phyloP scores from a whole-genome alignment of 2,888 invertebrate species.

The Notodonta dromedarius region DNA sequence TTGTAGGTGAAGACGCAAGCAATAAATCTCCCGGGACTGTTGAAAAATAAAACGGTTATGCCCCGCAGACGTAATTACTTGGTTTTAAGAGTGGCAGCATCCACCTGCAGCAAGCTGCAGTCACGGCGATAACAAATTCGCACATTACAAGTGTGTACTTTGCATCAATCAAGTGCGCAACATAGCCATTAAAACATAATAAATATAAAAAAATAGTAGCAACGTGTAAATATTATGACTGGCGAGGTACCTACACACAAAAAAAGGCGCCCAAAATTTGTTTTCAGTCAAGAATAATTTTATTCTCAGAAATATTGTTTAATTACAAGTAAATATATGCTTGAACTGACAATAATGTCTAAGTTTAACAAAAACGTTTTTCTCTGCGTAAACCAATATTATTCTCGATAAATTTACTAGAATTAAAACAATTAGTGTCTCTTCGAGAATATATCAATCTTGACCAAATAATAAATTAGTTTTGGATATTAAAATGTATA shows the following conservation, averaged over 20 bases:
- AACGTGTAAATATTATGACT: conserved; percentile 18
- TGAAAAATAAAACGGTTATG: conserved; percentile 14
- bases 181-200: conserved; percentile 44
- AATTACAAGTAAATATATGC: too few species aligned
- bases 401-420: too few species aligned
- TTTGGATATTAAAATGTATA: too few species aligned
- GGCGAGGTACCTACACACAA: background rate
- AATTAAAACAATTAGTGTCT: too few species aligned
- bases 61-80: conserved; percentile 22
- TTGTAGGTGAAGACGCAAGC: conserved; percentile 12
- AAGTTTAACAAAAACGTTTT: too few species aligned
- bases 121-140: conserved; percentile 30
- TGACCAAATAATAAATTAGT: too few species aligned
- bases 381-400: too few species aligned
- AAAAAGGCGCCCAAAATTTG: too few species aligned
- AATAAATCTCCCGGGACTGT: conserved; percentile 18
- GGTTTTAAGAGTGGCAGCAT: conserved; percentile 20
- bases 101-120: background rate
- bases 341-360: too few species aligned
- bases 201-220: conserved; percentile 16
- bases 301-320: too few species aligned
- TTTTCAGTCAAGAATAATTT: too few species aligned
- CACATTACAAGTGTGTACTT: conserved; percentile 39
- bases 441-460: too few species aligned
- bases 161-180: conserved; percentile 37